These are phyloP conservation scores for Dastarcus helophoroides DNA, from an alignment of 2,888 invertebrate species.

Conservation along the genomic window DNA sequence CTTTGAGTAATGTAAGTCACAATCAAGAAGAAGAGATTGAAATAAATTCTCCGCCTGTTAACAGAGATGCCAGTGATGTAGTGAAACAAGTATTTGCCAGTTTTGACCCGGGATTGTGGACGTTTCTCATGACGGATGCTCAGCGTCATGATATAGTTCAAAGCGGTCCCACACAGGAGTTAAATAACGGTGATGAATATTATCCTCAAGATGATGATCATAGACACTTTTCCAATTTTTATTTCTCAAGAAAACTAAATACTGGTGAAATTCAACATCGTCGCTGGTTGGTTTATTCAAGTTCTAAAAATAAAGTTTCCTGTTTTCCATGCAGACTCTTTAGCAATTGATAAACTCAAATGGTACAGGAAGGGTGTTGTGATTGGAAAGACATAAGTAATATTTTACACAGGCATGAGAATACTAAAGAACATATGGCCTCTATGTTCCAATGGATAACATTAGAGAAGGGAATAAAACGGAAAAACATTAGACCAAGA, in stretches of 20 bases:
- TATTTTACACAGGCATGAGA: conserved; percentile 13
- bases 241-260: conserved; percentile 16
- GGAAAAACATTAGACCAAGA: conserved; percentile 11
- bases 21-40: too few relatives aligned
- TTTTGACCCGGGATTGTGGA: too few relatives aligned
- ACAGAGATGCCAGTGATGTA: too few relatives aligned
- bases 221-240: conserved; percentile 11
- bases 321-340: conserved; percentile 15
- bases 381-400: conserved; percentile 10
- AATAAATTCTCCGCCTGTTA: too few relatives aligned
- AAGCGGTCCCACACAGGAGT: conserved; percentile 11
- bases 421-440: conserved; percentile 10
- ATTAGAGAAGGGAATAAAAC: conserved; percentile 14
- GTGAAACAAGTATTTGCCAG: too few relatives aligned
- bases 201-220: conserved; percentile 12
- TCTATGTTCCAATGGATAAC: conserved; percentile 10
- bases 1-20: too few relatives aligned
- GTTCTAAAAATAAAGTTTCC: conserved; percentile 13
- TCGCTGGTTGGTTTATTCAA: conserved; percentile 12
- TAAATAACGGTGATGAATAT: conserved; percentile 11
- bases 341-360: conserved; percentile 12
- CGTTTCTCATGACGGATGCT: too few relatives aligned
- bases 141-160: conserved; percentile 12
- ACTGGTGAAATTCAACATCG: conserved; percentile 15
- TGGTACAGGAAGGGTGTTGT: conserved; percentile 12